phyloP scores from a whole-genome alignment of 2,113 vertebrate species.

The Pleuronectes platessa region DNA sequence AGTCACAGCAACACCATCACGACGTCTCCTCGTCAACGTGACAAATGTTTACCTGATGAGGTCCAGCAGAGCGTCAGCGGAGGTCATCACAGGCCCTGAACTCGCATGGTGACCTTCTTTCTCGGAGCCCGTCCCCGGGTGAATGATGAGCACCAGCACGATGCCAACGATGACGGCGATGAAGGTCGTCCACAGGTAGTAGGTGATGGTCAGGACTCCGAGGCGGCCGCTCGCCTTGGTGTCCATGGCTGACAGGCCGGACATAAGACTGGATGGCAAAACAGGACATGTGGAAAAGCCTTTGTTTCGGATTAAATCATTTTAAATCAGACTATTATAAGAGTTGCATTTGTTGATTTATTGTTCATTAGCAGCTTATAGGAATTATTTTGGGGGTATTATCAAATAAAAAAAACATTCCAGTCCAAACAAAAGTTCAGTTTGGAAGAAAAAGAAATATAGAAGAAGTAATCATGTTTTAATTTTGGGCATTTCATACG shows the following conservation, averaged over 20 bases:
- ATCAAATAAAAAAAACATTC: not conserved
- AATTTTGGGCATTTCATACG: too few relatives aligned
- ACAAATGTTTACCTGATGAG: conserved; percentile 84
- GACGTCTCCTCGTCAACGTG: too few relatives aligned
- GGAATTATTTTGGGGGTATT: too few relatives aligned
- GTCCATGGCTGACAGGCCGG: conserved; percentile 90
- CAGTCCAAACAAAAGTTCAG: too few relatives aligned
- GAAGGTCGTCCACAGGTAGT: conserved; percentile 94
- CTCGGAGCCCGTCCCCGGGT: conserved; percentile 86
- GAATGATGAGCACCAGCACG: conserved; percentile 86
- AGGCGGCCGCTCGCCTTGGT: conserved; percentile 87
- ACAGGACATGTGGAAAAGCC: not conserved
- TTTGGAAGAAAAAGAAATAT: too few relatives aligned
- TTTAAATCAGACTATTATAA: not conserved
- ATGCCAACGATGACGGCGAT: conserved; percentile 89
- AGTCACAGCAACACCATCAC: too few relatives aligned
- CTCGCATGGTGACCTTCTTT: conserved; percentile 79
- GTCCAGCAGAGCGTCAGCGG: conserved; percentile 89
- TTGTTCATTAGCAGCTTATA: too few relatives aligned
- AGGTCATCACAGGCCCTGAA: conserved; percentile 86
- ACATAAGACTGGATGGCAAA: conserved; percentile 86
- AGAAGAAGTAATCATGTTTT: too few relatives aligned
- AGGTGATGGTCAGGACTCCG: conserved; percentile 89
- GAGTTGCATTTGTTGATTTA: too few relatives aligned
- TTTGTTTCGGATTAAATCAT: not conserved